A percentile compares a stretch with the other conserved stretches of the same genome.
These are phyloP conservation scores for Agrochola circellaris DNA, from an alignment of 2,888 invertebrate genomes.

Conservation along the genomic window DNA sequence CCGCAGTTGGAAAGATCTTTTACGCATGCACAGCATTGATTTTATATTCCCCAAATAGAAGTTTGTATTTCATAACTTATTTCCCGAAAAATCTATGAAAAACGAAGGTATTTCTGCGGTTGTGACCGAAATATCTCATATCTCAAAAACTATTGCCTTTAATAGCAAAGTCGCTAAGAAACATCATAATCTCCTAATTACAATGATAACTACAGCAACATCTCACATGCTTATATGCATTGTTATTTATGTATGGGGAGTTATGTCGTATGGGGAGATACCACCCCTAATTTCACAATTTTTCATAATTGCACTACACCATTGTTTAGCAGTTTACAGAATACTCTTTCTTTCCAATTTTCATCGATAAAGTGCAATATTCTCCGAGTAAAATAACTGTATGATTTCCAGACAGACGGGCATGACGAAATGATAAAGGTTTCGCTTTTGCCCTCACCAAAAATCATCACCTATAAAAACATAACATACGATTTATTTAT, in stretches of 20 bases:
- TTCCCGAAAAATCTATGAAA: not conserved
- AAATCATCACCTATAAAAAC: not conserved
- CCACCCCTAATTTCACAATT: not conserved
- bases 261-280: no score
- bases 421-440: not conserved
- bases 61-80: not conserved
- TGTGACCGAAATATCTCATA: no score
- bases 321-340: no score
- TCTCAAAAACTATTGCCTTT: no score
- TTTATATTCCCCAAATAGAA: not conserved
- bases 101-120: not conserved
- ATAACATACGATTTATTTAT: not conserved
- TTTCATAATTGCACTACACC: no score
- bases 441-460: not conserved
- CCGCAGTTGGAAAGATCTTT: not conserved
- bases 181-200: no score
- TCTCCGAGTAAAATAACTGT: not conserved
- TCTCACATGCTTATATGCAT: no score
- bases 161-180: not conserved
- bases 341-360: not conserved
- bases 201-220: no score
- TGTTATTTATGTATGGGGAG: no score
- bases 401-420: not conserved
- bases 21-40: not conserved
- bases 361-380: not conserved